phyloP scores from a whole-genome alignment of 2,888 invertebrate species.

The Phasia obesa region DNA sequence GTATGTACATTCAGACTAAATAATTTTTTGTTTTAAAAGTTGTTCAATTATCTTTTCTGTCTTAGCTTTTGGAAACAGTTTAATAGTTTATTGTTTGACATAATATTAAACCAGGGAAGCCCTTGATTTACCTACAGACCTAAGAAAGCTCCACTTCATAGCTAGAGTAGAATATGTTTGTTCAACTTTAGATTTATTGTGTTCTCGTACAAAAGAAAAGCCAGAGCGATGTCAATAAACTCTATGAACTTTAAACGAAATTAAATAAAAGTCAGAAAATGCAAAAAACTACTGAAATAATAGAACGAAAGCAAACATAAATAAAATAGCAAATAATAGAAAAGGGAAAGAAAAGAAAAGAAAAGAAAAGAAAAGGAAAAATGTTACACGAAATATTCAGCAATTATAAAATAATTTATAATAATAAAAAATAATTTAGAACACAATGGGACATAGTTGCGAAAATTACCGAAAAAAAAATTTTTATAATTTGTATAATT shows the following conservation, averaged over 20 bases:
- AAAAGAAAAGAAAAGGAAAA: slow-evolving; percentile 17
- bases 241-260: slow-evolving; percentile 57
- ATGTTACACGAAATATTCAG: slow-evolving; percentile 45
- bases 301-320: slow-evolving; percentile 23
- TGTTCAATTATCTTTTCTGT: background rate
- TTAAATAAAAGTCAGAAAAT: slow-evolving; percentile 38
- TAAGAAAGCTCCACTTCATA: slow-evolving; percentile 23
- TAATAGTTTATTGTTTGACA: slow-evolving; percentile 2
- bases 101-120: slow-evolving; percentile 52
- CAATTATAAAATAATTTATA: slow-evolving; percentile 62
- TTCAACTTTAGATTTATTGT: slow-evolving; percentile 34
- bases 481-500: too few species aligned
- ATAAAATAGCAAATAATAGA: slow-evolving; percentile 12
- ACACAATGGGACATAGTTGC: slow-evolving; percentile 14
- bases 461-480: background rate
- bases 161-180: slow-evolving; percentile 10
- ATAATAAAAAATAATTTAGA: slow-evolving; percentile 8
- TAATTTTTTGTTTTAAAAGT: background rate
- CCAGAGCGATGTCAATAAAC: slow-evolving; percentile 65
- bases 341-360: slow-evolving; percentile 24
- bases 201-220: slow-evolving; percentile 10
- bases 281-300: slow-evolving; percentile 10
- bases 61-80: slow-evolving; percentile 28
- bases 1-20: too few species aligned
- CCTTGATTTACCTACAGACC: slow-evolving; percentile 64